Conservation (phyloP, 1,140 invertebrate genomes). For the Heliconius congener region DNA sequence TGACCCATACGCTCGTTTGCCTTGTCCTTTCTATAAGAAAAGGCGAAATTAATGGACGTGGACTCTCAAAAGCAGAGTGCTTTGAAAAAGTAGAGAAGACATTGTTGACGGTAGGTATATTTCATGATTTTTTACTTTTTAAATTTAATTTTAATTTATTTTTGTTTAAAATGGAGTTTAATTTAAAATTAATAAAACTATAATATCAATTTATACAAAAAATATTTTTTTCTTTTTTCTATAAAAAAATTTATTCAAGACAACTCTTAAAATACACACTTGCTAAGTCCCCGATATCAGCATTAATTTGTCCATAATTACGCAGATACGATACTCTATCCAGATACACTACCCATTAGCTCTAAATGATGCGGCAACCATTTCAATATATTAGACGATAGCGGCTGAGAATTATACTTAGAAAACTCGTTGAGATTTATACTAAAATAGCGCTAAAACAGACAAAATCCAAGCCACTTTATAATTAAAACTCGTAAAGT, state of each 20-base stretch:
- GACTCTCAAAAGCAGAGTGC: too few relatives aligned
- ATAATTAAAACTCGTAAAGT: slow-evolving; percentile 22
- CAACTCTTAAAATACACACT: not conserved
- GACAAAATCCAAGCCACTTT: not conserved
- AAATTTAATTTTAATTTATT: too few relatives aligned
- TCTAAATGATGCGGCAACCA: not conserved
- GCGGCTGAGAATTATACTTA: not conserved
- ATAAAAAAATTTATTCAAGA: too few relatives aligned
- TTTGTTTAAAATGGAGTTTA: too few relatives aligned
- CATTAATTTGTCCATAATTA: slow-evolving; percentile 15
- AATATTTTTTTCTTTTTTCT: not conserved
- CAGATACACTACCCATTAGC: not conserved
- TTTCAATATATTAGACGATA: slow-evolving; percentile 2
- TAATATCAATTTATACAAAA: not conserved
- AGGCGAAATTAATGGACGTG: too few relatives aligned
- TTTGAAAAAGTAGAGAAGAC: too few relatives aligned
- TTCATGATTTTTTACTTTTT: too few relatives aligned
- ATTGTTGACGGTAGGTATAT: too few relatives aligned
- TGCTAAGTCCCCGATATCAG: not conserved
- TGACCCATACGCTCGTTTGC: too few relatives aligned
- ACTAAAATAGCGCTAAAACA: not conserved
- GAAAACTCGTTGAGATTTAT: not conserved
- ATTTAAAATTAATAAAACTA: too few relatives aligned
- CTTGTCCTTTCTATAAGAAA: too few relatives aligned
- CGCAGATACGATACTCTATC: not conserved